Evolutionary conservation across 2,797 vertebrate genomes (phyloP).

Genomic region (Cottoperca gobio): DNA sequence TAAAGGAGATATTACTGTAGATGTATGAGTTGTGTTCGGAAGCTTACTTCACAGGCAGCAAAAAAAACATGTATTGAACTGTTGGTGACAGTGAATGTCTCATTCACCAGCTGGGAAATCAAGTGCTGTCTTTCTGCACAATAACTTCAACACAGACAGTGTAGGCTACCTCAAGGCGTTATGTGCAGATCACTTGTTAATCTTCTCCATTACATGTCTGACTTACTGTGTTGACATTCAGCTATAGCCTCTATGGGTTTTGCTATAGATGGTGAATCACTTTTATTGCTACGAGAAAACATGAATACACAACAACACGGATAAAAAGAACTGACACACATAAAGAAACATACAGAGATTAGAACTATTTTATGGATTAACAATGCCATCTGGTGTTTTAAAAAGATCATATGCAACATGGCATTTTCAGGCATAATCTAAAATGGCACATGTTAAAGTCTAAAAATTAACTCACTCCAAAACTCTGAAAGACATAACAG

Average conservation of each 20-base stretch:
- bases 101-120: slow-evolving; percentile 48
- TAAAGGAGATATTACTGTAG: neutral
- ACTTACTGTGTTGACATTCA: slow-evolving; percentile 43
- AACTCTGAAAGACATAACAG: neutral
- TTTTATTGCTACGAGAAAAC: neutral
- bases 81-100: slow-evolving; percentile 40
- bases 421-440: neutral
- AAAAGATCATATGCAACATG: neutral
- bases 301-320: neutral
- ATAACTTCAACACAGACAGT: slow-evolving; percentile 29
- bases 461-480: neutral
- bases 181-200: slow-evolving; percentile 45
- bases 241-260: neutral
- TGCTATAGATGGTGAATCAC: neutral
- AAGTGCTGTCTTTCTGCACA: slow-evolving; percentile 26
- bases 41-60: neutral
- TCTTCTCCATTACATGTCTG: slow-evolving; percentile 25
- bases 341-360: neutral
- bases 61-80: slow-evolving; percentile 29
- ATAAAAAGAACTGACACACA: neutral
- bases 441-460: neutral
- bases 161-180: slow-evolving; percentile 26
- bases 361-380: slow-evolving; percentile 23
- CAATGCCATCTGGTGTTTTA: slow-evolving; percentile 67
- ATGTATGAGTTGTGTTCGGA: neutral